A percentile compares a stretch with the other conserved stretches of the same genome.
These are phyloP conservation scores for Callimorpha dominula DNA, from an alignment of 2,888 invertebrate genomes.

Conservation along the genomic window DNA sequence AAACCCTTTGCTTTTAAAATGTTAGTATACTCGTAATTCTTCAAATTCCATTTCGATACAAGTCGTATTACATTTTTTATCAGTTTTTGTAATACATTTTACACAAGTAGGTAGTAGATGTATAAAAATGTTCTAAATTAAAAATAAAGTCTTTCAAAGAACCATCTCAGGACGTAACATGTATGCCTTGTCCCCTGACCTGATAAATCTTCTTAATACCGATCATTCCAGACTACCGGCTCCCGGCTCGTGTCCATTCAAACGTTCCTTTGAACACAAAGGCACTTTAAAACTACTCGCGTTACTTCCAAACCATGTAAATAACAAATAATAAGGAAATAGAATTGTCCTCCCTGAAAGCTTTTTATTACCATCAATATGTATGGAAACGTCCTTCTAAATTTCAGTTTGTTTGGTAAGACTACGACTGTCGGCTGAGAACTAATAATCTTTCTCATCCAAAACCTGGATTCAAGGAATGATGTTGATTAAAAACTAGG, in stretches of 20 bases:
- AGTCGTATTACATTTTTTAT: too few relatives aligned
- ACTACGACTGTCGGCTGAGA: too few relatives aligned
- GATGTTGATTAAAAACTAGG: background rate
- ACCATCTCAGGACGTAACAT: background rate
- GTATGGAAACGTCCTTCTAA: background rate
- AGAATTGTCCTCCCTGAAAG: constrained; percentile 24
- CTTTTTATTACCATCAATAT: constrained; percentile 20
- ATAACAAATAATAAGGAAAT: constrained; percentile 23
- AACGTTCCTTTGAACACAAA: constrained; percentile 48
- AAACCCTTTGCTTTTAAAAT: too few relatives aligned
- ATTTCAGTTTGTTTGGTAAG: background rate
- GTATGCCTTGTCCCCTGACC: constrained; percentile 54
- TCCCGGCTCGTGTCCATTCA: constrained; percentile 38
- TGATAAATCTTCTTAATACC: constrained; percentile 63
- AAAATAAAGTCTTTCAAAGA: background rate
- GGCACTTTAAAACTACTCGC: constrained; percentile 50
- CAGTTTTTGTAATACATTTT: too few relatives aligned
- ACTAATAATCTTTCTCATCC: too few relatives aligned
- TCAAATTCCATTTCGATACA: too few relatives aligned
- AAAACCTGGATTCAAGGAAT: background rate
- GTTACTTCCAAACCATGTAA: constrained; percentile 29
- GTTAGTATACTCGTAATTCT: too few relatives aligned
- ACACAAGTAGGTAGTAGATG: too few relatives aligned
- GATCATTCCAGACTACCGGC: constrained; percentile 36
- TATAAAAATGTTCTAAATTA: background rate